Percentiles rank a stretch among this genome's conserved stretches.
phyloP scores from a whole-genome alignment of 1,140 invertebrate species.

The Paracyclopina nana region DNA sequence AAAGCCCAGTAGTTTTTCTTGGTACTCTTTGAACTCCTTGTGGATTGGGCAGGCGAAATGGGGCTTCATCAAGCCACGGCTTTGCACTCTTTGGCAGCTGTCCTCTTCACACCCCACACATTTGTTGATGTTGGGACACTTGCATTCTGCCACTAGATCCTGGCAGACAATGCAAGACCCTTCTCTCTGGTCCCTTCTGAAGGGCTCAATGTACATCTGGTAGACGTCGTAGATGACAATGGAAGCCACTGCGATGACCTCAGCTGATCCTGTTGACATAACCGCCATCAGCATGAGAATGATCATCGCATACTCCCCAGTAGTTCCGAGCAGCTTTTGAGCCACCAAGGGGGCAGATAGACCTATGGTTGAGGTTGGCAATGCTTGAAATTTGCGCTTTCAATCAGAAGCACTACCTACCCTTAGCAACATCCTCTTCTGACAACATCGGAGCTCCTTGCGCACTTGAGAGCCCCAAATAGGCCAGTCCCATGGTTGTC shows the following conservation, averaged over 20 bases:
- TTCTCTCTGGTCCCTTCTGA: conserved; percentile 22
- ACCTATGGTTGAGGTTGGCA: conserved; percentile 20
- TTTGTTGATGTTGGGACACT: conserved; percentile 25
- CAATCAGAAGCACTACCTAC: conserved; percentile 19
- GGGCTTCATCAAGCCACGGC: conserved; percentile 23
- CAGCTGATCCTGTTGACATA: conserved; percentile 28
- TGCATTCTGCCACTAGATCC: conserved; percentile 24
- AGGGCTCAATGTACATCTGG: conserved; percentile 27
- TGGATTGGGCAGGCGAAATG: conserved; percentile 25
- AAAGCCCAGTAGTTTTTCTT: conserved; percentile 23
- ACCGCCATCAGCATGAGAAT: conserved; percentile 28
- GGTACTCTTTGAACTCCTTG: conserved; percentile 25
- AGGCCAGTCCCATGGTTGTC: conserved; percentile 27
- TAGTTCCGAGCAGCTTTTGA: conserved; percentile 23
- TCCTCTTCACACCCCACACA: conserved; percentile 25
- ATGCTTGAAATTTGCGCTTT: not conserved
- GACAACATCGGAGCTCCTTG: conserved; percentile 22
- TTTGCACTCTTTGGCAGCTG: conserved; percentile 21
- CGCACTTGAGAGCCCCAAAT: conserved; percentile 23
- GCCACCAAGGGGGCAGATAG: conserved; percentile 26
- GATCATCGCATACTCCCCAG: conserved; percentile 23
- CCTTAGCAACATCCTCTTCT: conserved; percentile 22
- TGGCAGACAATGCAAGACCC: conserved; percentile 28
- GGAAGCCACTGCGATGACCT: conserved; percentile 29
- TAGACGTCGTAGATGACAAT: conserved; percentile 30